These are phyloP conservation scores for Musca domestica DNA, from an alignment of 1,140 invertebrate genomes.

Conservation along the genomic window DNA sequence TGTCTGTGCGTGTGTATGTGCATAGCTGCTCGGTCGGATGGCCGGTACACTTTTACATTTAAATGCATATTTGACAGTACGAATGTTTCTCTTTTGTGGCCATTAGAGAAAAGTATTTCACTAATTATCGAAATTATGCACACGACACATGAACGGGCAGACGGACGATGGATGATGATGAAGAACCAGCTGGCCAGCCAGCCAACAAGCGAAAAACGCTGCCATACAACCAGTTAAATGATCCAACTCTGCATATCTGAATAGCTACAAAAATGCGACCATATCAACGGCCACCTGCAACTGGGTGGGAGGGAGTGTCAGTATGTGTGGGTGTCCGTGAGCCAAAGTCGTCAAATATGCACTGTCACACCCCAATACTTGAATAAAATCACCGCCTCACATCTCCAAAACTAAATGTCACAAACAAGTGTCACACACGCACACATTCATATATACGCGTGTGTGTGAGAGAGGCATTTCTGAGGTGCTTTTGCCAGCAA, in stretches of 20 bases:
- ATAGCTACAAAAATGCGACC: not conserved
- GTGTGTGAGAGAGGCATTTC: no score
- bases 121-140: conserved; percentile 22
- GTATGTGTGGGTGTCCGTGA: not conserved
- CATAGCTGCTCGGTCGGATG: no score
- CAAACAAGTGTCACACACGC: no score
- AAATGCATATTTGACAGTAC: conserved; percentile 20
- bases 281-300: not conserved
- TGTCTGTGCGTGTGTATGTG: not conserved
- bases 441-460: no score
- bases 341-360: no score
- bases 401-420: no score
- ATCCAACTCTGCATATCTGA: not conserved
- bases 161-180: not conserved
- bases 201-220: not conserved
- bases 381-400: no score
- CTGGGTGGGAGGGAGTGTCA: not conserved
- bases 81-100: conserved; percentile 19
- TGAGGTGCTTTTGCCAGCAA: no score
- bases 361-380: no score
- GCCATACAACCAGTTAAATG: not conserved
- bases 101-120: conserved; percentile 22
- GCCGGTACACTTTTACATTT: not conserved
- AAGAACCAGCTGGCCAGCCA: not conserved
- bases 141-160: not conserved